Base-by-base conservation (phyloP, 1,140 invertebrate species). In the Pogonomyrmex californicus region DNA sequence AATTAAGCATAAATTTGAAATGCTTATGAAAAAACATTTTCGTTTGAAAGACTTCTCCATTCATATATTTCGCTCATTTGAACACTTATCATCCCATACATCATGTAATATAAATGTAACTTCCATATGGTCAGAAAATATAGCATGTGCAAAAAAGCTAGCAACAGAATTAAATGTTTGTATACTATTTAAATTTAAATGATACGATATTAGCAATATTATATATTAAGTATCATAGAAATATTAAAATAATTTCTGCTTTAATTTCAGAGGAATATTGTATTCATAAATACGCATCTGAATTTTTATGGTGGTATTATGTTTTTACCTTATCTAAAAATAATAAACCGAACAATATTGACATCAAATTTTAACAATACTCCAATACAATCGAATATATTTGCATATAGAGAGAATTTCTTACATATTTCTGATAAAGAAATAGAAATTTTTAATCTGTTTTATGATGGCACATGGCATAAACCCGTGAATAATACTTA, bases 101-200 rank as follows among this genome's bases (percentile, higher is more conserved):
- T n/a, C 10, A 5, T 30, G 17, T 12, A 14, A n/a, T 10, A 5
- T 47, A 7, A 63, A 9, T 12, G 12, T 77, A 47, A 33, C 14
- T 12, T 77, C 75, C 6, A 77, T 77, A 63, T 77, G 75, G 75
- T 47, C 75, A 36, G 75, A 77, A 47, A 9, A 63, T 77, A 47
- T 77, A 47, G 12, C n/a, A 63, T 9, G 17, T 36, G 75, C 75
- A 77, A 77, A 44, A 63, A 4, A 63, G 36, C 47, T 77, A 36
- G 41, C 75, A 47, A 14, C 9, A 44, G 1, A 17, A 12, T 14
- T 77, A n/a, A 17, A 77, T 30, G 75, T 65, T 1, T 54, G 70
- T 77, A 36, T 3, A n/a, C 47, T n/a, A 58, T 47, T 23, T 68
- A 47, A 47, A 68, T 30, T 66, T 41, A 41, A 14, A 41, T 41